Conservation (phyloP, 92 coral and sea anemone genomes). For the Actinostola sp. region DNA sequence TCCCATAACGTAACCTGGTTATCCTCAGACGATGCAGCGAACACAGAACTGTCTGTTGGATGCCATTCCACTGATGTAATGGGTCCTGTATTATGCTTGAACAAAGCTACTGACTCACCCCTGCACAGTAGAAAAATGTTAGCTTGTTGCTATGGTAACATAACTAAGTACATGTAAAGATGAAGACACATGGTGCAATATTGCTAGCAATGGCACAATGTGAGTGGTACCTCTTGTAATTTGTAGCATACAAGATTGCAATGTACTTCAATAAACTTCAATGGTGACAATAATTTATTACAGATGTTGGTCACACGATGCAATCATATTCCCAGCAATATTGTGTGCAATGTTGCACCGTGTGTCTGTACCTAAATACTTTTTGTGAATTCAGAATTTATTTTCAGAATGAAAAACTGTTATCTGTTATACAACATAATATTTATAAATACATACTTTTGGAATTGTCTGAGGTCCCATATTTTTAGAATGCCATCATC, state of each 20-base stretch:
- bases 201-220: too few species aligned
- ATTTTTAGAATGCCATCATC: slow-evolving; percentile 95
- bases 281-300: too few species aligned
- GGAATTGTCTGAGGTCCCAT: slow-evolving; percentile 97
- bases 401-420: too few species aligned
- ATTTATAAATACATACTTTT: slow-evolving; percentile 59
- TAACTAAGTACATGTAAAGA: too few species aligned
- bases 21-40: slow-evolving; percentile 91
- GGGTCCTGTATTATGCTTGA: slow-evolving; percentile 95
- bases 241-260: too few species aligned
- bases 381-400: neutral
- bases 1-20: slow-evolving; percentile 91
- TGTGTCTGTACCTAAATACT: too few species aligned
- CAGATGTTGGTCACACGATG: too few species aligned
- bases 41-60: slow-evolving; percentile 90
- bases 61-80: slow-evolving; percentile 95
- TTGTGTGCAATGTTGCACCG: too few species aligned
- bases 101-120: slow-evolving; percentile 90
- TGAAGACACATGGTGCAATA: too few species aligned
- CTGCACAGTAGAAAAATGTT: slow-evolving; percentile 16
- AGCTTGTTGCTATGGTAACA: slow-evolving; percentile 1
- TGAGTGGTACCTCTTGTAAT: too few species aligned
- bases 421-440: neutral
- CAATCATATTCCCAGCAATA: too few species aligned
- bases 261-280: too few species aligned